A percentile compares a stretch with the other conserved stretches of the same genome.
Conservation (phyloP, 2,888 invertebrate species). For the Homarus gammarus region DNA sequence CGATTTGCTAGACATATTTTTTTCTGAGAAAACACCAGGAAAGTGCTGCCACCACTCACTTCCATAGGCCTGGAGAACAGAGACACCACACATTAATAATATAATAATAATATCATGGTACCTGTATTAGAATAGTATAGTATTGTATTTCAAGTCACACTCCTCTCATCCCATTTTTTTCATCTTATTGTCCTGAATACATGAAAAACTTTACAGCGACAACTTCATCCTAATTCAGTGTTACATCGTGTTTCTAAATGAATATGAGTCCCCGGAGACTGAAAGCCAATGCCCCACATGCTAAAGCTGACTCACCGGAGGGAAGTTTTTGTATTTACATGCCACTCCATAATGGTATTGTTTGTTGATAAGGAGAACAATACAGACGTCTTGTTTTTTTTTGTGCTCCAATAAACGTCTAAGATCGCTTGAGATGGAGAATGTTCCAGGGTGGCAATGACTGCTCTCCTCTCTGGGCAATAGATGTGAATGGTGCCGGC, state of each 20-base stretch:
- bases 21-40: slow-evolving; percentile 26
- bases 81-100: no score
- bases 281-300: no score
- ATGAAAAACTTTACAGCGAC: no score
- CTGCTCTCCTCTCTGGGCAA: slow-evolving; percentile 43
- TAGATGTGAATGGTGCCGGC: slow-evolving; percentile 52
- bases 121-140: no score
- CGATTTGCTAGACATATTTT: slow-evolving; percentile 24
- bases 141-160: no score
- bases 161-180: no score
- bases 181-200: no score
- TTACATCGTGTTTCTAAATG: no score
- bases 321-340: slow-evolving; percentile 36
- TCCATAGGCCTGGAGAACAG: slow-evolving; percentile 19
- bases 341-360: slow-evolving; percentile 47
- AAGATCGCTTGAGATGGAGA: slow-evolving; percentile 45
- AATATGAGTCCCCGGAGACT: no score
- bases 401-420: slow-evolving; percentile 40
- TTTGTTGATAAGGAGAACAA: slow-evolving; percentile 47
- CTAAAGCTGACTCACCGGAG: no score
- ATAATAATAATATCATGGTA: no score
- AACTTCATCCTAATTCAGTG: no score
- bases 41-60: slow-evolving; percentile 20
- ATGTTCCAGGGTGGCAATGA: slow-evolving; percentile 48
- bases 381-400: neutral